These are phyloP conservation scores for Coregonus sp. DNA, from an alignment of 2,797 vertebrate genomes.

Conservation along the genomic window DNA sequence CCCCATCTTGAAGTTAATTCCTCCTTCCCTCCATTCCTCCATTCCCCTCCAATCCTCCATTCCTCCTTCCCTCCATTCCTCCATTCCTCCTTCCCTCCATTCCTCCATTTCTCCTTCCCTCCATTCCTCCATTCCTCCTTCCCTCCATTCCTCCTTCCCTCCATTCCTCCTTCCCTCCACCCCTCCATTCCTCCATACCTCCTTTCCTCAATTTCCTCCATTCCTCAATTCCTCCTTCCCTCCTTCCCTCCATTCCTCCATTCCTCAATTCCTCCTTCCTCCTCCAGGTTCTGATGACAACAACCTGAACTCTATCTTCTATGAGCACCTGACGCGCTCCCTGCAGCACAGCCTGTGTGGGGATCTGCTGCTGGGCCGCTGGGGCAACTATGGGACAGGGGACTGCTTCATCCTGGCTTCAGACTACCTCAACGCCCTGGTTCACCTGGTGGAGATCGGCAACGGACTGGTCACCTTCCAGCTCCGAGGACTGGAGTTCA, in stretches of 20 bases:
- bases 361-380: slow-evolving; percentile 91
- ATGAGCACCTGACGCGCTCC: slow-evolving; percentile 95
- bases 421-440: slow-evolving; percentile 97
- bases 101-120: no score
- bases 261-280: background rate
- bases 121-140: no score
- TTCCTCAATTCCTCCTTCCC: no score
- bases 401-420: slow-evolving; percentile 99
- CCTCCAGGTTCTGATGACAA: slow-evolving; percentile 92
- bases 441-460: slow-evolving; percentile 96
- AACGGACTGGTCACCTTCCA: slow-evolving; percentile 97
- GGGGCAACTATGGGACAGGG: slow-evolving; percentile 94
- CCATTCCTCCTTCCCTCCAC: no score
- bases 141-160: no score
- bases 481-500: slow-evolving; percentile 96
- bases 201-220: no score
- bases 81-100: no score
- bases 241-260: no score
- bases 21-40: no score
- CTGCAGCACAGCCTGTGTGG: slow-evolving; percentile 96
- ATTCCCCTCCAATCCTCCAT: background rate
- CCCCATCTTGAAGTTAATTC: background rate
- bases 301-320: slow-evolving; percentile 98
- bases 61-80: no score
- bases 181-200: no score